Conservation (phyloP, 1,140 invertebrate species). For the Platyscapa corneri region DNA sequence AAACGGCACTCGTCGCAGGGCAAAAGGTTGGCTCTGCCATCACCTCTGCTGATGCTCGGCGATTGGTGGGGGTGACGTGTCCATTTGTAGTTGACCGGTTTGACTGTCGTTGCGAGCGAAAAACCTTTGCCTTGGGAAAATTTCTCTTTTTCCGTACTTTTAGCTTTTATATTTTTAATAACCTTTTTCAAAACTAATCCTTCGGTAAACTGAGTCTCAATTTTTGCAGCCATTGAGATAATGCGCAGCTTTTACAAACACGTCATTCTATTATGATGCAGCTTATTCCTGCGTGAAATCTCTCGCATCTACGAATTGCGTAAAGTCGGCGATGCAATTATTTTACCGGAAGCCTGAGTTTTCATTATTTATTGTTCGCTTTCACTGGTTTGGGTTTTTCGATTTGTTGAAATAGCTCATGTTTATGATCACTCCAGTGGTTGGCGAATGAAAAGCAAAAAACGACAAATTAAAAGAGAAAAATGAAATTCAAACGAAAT, state of each 20-base stretch:
- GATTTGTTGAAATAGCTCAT: too few species aligned
- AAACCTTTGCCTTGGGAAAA: slow-evolving; percentile 41
- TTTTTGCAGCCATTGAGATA: neutral
- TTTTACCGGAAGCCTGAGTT: too few species aligned
- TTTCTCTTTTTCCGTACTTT: slow-evolving; percentile 13
- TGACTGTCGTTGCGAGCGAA: slow-evolving; percentile 11
- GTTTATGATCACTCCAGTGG: too few species aligned
- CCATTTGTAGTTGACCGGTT: slow-evolving; percentile 74
- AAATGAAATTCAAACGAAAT: too few species aligned
- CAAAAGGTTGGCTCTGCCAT: neutral
- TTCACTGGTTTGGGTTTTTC: too few species aligned
- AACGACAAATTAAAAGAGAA: too few species aligned
- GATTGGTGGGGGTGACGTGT: slow-evolving; percentile 72
- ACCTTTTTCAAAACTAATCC: neutral
- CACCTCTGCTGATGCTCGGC: slow-evolving; percentile 59
- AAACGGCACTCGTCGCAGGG: neutral
- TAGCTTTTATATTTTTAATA: slow-evolving; percentile 16
- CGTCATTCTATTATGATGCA: neutral
- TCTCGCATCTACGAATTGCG: neutral
- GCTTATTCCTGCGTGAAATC: neutral
- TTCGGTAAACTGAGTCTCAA: neutral
- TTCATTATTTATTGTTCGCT: too few species aligned
- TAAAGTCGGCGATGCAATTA: neutral
- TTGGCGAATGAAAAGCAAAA: too few species aligned
- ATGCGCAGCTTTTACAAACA: too few species aligned